Percentiles rank a stretch among this genome's conserved stretches.
Conservation (phyloP, 2,888 invertebrate genomes). For the Catotricha subobsoleta region DNA sequence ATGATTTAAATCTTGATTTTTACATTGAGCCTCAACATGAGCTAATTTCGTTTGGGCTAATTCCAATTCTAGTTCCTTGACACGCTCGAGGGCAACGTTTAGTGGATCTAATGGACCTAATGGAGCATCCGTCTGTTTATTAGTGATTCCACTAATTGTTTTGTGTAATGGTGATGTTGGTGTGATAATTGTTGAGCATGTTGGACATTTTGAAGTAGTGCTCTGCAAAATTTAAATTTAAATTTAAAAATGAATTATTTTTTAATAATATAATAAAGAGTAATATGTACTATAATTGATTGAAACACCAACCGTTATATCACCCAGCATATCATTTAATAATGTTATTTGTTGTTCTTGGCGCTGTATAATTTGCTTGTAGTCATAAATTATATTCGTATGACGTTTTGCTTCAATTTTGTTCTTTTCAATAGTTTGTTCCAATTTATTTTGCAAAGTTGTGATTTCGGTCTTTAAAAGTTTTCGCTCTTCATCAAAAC, state of each 20-base stretch:
- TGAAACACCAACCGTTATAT: slow-evolving; percentile 41
- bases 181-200: slow-evolving; percentile 23
- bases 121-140: slow-evolving; percentile 10
- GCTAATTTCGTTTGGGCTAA: slow-evolving; percentile 93
- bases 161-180: slow-evolving; percentile 12
- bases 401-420: slow-evolving; percentile 56
- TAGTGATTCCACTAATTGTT: slow-evolving; percentile 1
- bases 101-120: slow-evolving; percentile 27
- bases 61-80: slow-evolving; percentile 84
- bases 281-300: slow-evolving; percentile 2
- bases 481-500: slow-evolving; percentile 31
- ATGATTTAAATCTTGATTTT: slow-evolving; percentile 86
- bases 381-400: slow-evolving; percentile 71
- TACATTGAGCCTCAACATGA: slow-evolving; percentile 91
- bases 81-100: slow-evolving; percentile 32
- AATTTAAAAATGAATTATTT: background rate
- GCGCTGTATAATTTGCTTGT: slow-evolving; percentile 78
- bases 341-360: slow-evolving; percentile 63
- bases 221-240: slow-evolving; percentile 25
- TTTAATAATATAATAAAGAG: slow-evolving; percentile 4
- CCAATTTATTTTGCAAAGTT: slow-evolving; percentile 57
- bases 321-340: slow-evolving; percentile 36
- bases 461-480: slow-evolving; percentile 29
- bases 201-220: slow-evolving; percentile 37
- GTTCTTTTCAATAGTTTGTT: slow-evolving; percentile 54